These are phyloP conservation scores for Corydoras maculifer DNA, from an alignment of 2,113 vertebrate species.

Conservation along the genomic window DNA sequence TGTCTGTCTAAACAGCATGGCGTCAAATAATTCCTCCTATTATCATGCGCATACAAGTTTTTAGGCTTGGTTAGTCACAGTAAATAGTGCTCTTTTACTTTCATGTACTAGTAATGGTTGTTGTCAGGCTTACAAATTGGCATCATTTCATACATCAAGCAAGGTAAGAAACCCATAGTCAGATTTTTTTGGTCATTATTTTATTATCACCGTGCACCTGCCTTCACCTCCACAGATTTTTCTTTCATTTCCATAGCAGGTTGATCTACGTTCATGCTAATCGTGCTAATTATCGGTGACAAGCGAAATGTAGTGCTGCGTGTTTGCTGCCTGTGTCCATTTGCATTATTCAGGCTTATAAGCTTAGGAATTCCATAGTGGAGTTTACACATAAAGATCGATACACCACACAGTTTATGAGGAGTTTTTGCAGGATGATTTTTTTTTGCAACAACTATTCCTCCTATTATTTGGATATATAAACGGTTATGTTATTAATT, in stretches of 20 bases:
- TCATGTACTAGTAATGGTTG: constrained; percentile 28
- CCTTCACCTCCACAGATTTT: constrained; percentile 22
- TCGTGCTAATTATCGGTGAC: constrained; percentile 36
- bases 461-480: no score
- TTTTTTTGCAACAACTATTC: no score
- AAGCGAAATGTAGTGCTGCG: constrained; percentile 9
- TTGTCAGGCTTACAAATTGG: constrained; percentile 19
- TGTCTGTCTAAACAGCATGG: not conserved
- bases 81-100: constrained; percentile 30
- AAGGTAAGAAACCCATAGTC: constrained; percentile 12
- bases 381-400: not conserved
- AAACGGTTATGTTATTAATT: no score
- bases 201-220: constrained; percentile 33
- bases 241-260: constrained; percentile 29
- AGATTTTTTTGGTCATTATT: constrained; percentile 9
- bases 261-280: constrained; percentile 20
- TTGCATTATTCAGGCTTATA: constrained; percentile 17
- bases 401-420: no score
- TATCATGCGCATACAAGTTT: constrained; percentile 6
- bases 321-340: constrained; percentile 2
- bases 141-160: constrained; percentile 1
- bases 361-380: constrained; percentile 5
- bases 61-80: constrained; percentile 12
- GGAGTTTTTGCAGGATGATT: no score
- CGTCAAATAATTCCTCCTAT: not conserved